Conservation (phyloP, 2,113 vertebrate species). For the Cyphomyrus discorhynchus region DNA sequence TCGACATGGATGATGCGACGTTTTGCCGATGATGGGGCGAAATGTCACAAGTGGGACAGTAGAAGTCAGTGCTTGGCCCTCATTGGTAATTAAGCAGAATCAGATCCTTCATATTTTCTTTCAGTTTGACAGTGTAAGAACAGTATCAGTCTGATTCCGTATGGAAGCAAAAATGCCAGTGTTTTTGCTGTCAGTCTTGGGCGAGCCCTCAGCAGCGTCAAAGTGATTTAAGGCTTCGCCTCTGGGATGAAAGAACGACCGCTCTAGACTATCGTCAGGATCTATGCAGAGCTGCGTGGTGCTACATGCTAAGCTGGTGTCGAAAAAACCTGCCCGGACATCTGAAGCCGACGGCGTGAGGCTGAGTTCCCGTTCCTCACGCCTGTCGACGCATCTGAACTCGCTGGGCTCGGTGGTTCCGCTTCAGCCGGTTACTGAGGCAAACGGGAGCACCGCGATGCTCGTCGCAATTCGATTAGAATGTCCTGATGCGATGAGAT, state of each 20-base stretch:
- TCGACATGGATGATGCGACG: background rate
- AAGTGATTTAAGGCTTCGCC: background rate
- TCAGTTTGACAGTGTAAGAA: background rate
- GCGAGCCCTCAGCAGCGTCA: background rate
- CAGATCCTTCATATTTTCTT: background rate
- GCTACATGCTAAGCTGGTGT: background rate
- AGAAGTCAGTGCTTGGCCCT: background rate
- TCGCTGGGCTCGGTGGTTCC: background rate
- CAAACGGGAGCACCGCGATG: background rate
- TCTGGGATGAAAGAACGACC: background rate
- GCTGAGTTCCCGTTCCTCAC: background rate
- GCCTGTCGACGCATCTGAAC: background rate
- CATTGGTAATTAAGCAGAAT: background rate
- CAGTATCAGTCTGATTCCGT: background rate
- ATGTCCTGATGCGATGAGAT: background rate
- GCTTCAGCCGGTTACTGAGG: background rate
- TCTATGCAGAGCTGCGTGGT: background rate
- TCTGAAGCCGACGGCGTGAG: background rate
- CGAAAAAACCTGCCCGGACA: background rate
- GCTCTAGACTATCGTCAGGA: background rate
- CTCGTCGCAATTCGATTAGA: background rate
- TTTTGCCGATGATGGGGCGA: background rate
- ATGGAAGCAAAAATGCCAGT: background rate
- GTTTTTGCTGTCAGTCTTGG: background rate
- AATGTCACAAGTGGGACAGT: background rate